Conservation (phyloP, 2,888 invertebrate genomes). For the Blastobasis adustella region DNA sequence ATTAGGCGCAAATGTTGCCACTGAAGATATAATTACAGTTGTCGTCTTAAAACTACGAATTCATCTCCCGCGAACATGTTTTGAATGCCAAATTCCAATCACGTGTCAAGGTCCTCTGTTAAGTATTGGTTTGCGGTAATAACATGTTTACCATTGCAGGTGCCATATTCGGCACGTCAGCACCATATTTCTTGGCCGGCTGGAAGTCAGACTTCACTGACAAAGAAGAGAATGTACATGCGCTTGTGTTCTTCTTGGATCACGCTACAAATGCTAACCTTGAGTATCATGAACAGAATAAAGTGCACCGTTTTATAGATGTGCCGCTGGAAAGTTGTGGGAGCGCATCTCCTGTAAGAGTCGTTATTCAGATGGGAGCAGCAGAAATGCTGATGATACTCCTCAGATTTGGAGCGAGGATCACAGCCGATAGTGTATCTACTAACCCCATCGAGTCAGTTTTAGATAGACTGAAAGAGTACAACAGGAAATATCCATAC, state of each 20-base stretch:
- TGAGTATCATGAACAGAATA: slow-evolving; percentile 62
- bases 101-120: neutral
- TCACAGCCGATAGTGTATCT: slow-evolving; percentile 73
- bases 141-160: slow-evolving; percentile 69
- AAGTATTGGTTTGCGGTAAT: neutral
- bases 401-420: slow-evolving; percentile 80
- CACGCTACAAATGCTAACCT: slow-evolving; percentile 81
- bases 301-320: slow-evolving; percentile 79
- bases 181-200: slow-evolving; percentile 87
- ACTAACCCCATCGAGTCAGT: slow-evolving; percentile 78
- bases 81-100: neutral
- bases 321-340: slow-evolving; percentile 89
- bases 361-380: slow-evolving; percentile 82
- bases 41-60: no score
- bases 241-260: slow-evolving; percentile 84
- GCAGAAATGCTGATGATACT: slow-evolving; percentile 85
- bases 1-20: no score
- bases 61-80: no score
- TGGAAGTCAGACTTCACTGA: slow-evolving; percentile 90
- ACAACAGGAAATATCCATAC: slow-evolving; percentile 78
- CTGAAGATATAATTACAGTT: no score
- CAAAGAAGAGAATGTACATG: slow-evolving; percentile 85
- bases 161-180: slow-evolving; percentile 86
- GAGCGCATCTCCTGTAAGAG: slow-evolving; percentile 80
- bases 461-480: slow-evolving; percentile 78